Evolutionary conservation across 1,140 invertebrate genomes (phyloP).

Genomic region (Platyura marginata): DNA sequence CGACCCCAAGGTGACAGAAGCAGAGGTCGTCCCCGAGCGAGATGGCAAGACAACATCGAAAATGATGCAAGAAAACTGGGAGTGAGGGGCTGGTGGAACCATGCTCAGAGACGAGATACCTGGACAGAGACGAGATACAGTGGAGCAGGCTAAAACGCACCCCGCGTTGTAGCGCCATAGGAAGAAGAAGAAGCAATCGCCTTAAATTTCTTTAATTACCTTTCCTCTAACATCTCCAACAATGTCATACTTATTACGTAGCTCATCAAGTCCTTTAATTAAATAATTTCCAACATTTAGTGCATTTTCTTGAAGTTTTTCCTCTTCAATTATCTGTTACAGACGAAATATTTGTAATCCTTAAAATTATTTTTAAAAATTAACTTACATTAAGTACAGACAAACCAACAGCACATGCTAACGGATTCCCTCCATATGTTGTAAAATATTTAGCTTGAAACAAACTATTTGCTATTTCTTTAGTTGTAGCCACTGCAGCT

Average conservation of each 20-base stretch:
- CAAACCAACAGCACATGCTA: slow-evolving; percentile 71
- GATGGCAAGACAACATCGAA: too few species aligned
- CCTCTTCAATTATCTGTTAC: slow-evolving; percentile 81
- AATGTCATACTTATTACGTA: slow-evolving; percentile 50
- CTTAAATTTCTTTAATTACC: slow-evolving; percentile 1
- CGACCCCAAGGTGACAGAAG: too few species aligned
- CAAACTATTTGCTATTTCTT: slow-evolving; percentile 60
- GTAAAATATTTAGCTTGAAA: slow-evolving; percentile 75
- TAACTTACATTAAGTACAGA: slow-evolving; percentile 70
- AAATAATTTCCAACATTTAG: slow-evolving; percentile 65
- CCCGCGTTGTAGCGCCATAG: too few species aligned
- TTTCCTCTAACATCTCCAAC: slow-evolving; percentile 92
- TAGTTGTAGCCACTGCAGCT: slow-evolving; percentile 84
- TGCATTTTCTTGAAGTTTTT: slow-evolving; percentile 61
- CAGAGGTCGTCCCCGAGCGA: too few species aligned
- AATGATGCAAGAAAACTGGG: too few species aligned
- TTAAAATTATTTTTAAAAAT: too few species aligned
- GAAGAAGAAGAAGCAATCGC: too few species aligned
- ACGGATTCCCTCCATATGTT: slow-evolving; percentile 88
- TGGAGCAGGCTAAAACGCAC: too few species aligned
- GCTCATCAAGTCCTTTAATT: slow-evolving; percentile 46
- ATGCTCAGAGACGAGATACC: too few species aligned
- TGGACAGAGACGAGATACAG: too few species aligned
- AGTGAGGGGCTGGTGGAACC: too few species aligned
- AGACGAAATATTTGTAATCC: too few species aligned